Evolutionary conservation across 2,797 vertebrate species (phyloP).

Genomic region (Gambelia wislizenii): DNA sequence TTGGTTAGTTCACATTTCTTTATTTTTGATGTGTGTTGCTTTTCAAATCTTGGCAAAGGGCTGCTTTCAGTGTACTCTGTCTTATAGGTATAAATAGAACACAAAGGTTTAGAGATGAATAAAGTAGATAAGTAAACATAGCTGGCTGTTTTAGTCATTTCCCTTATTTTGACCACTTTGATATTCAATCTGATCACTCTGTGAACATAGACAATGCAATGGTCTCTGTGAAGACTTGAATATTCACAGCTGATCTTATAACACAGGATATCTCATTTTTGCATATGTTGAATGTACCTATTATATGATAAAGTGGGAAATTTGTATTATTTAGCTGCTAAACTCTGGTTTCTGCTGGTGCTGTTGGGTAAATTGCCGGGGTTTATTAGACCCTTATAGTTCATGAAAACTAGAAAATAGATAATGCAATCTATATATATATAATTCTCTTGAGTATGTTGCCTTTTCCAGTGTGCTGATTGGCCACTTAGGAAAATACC

Average conservation of each 20-base stretch:
- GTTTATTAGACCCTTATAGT: not conserved
- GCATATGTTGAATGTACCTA: not conserved
- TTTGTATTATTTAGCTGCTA: not conserved
- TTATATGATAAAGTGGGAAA: not conserved
- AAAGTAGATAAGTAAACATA: not conserved
- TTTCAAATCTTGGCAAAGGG: not conserved
- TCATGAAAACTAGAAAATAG: not conserved
- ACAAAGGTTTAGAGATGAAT: not conserved
- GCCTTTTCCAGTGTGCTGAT: too few relatives aligned
- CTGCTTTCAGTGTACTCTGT: not conserved
- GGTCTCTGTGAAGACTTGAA: not conserved
- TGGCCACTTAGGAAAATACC: too few relatives aligned
- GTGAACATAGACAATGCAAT: not conserved
- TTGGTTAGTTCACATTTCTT: not conserved
- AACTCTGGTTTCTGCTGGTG: not conserved
- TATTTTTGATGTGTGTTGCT: not conserved
- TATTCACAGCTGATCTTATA: not conserved
- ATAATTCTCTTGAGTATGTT: too few relatives aligned
- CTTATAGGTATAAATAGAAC: not conserved
- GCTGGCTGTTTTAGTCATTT: not conserved
- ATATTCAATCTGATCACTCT: not conserved
- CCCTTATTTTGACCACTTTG: slow-evolving; percentile 1
- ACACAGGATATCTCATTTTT: not conserved
- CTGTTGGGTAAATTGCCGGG: not conserved
- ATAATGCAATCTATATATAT: not conserved